These are phyloP conservation scores for Volucella bombylans DNA, from an alignment of 2,888 invertebrate species.

Conservation along the genomic window DNA sequence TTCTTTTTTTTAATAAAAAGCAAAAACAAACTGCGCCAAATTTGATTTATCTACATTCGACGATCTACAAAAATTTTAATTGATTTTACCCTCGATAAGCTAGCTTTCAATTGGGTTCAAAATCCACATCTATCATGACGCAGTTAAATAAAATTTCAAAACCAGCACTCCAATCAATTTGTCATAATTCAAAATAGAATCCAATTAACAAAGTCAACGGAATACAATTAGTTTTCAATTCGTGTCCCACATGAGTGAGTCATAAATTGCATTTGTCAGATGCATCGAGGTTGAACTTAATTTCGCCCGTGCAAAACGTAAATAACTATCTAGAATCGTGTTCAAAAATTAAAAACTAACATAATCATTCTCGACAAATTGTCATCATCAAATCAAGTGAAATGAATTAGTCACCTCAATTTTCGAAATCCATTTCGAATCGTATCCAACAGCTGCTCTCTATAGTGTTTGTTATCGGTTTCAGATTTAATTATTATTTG, in stretches of 20 bases:
- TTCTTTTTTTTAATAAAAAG: too few relatives aligned
- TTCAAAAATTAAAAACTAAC: conserved; percentile 4
- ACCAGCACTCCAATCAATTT: conserved; percentile 42
- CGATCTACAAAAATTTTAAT: too few relatives aligned
- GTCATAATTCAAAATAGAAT: conserved; percentile 41
- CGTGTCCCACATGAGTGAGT: conserved; percentile 33
- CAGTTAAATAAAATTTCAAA: not conserved
- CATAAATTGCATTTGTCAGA: conserved; percentile 31
- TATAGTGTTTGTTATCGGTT: not conserved
- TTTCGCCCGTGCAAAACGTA: not conserved
- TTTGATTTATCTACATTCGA: too few relatives aligned
- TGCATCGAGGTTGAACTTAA: not conserved
- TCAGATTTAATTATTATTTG: conserved; percentile 20
- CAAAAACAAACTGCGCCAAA: too few relatives aligned
- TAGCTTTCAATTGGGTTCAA: not conserved
- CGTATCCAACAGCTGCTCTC: not conserved
- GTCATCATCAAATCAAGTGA: conserved; percentile 42
- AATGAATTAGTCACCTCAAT: conserved; percentile 27
- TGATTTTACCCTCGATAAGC: too few relatives aligned
- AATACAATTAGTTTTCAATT: conserved; percentile 67
- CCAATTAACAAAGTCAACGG: conserved; percentile 51
- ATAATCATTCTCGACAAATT: conserved; percentile 5
- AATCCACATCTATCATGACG: conserved; percentile 1
- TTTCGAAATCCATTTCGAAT: not conserved
- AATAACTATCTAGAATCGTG: not conserved